Percentiles rank a stretch among this genome's conserved stretches.
Conservation (phyloP, 2,888 invertebrate species). For the Pelosia muscerda region DNA sequence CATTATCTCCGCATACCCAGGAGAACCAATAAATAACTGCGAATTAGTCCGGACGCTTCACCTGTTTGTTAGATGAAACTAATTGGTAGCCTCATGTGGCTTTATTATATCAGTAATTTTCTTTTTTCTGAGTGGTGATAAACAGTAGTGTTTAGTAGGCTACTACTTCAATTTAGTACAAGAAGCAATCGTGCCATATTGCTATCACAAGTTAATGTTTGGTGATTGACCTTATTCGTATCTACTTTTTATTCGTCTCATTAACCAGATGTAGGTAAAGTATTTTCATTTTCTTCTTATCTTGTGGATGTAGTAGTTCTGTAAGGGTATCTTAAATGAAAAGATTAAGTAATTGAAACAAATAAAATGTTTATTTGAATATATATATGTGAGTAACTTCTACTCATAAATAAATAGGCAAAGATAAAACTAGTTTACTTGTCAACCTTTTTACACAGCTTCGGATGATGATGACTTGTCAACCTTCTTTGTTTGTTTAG, state of each 20-base stretch:
- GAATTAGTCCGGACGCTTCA: background rate
- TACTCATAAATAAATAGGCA: background rate
- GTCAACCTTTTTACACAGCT: too few relatives aligned
- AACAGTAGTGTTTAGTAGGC: background rate
- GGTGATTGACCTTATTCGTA: background rate
- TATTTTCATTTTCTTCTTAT: background rate
- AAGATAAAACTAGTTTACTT: background rate
- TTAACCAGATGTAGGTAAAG: background rate
- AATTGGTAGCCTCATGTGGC: conserved; percentile 6
- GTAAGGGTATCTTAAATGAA: too few relatives aligned
- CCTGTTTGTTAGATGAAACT: conserved; percentile 7
- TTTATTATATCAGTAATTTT: background rate
- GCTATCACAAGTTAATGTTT: conserved; percentile 2
- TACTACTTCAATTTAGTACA: background rate
- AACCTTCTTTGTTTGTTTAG: background rate
- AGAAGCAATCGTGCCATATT: background rate
- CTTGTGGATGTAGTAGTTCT: background rate
- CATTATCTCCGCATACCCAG: conserved; percentile 1
- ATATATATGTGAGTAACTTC: background rate
- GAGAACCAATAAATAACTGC: background rate
- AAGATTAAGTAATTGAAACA: background rate
- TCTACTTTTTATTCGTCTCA: background rate
- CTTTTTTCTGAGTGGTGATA: background rate
- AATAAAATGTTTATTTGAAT: too few relatives aligned
- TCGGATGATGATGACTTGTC: too few relatives aligned